Base-by-base conservation (phyloP, 2,888 invertebrate species). In the Rhabditoides inermis region DNA sequence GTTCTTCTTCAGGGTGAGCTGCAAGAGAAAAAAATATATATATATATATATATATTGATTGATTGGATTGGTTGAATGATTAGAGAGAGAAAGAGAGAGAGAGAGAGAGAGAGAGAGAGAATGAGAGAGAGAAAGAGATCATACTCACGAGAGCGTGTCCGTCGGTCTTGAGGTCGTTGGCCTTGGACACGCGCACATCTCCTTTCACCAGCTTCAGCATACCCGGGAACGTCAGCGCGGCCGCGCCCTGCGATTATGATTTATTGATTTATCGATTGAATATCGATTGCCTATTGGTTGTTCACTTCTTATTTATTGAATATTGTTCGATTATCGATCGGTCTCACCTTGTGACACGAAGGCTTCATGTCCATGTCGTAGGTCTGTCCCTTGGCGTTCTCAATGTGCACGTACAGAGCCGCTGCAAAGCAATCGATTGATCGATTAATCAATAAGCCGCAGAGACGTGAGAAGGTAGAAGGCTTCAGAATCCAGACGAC, bases 191-290 rank as follows among this genome's bases (percentile, higher is more conserved):
- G 25, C 25, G 39, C 12, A 61, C 23, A 7, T 26, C 36, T 3
- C 60, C 60, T 22, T 47, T 48, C 25, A 60, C 28, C 18, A 61
- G 57, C 30, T 42, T 59, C 28, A 60, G 10, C 7, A 35, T 20
- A 18, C 60, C 60, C 27, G 60, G 60, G 25, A 59, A 32, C 20
- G 53, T 30, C 18, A 60, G 27, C 40, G 56, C 25, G n/a, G 60
- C 41, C 23, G 25, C 50, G 41, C 20, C 46, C 7, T n/a, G n/a
- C n/a, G n/a, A n/a, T n/a, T n/a, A n/a, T n/a, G n/a, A n/a, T n/a
- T n/a, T n/a, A n/a, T n/a, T n/a, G n/a, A n/a, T n/a, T n/a, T n/a
- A n/a, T n/a, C n/a, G n/a, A n/a, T n/a, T n/a, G n/a, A n/a, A n/a
- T n/a, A n/a, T n/a, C n/a, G n/a, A n/a, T n/a, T n/a, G n/a, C n/a